Conservation (phyloP, 2,888 invertebrate species). For the Agrochola lychnidis region DNA sequence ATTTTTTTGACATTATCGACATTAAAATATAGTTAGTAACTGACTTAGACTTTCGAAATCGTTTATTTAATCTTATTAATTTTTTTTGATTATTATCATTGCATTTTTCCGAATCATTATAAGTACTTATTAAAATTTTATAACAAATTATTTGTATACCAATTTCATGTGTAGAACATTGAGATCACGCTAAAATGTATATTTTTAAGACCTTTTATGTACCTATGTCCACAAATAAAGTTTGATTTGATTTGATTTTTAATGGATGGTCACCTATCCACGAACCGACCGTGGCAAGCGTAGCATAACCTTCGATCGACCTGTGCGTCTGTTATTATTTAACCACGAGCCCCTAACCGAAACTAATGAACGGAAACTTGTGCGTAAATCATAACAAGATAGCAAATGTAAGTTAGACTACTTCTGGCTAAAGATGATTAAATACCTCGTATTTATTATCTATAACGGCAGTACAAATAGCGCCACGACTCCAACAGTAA, state of each 20-base stretch:
- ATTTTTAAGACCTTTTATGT: no score
- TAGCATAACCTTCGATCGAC: not conserved
- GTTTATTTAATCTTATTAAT: no score
- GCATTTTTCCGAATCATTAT: no score
- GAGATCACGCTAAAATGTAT: no score
- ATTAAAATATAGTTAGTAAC: no score
- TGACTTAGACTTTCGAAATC: no score
- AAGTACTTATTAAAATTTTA: no score
- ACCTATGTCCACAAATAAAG: no score
- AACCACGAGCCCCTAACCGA: not conserved
- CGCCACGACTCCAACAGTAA: slow-evolving; percentile 2
- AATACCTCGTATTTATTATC: slow-evolving; percentile 26
- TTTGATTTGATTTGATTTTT: not conserved
- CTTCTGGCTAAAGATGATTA: slow-evolving; percentile 35
- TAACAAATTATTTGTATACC: no score
- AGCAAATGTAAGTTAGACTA: slow-evolving; percentile 5
- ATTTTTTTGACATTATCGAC: no score
- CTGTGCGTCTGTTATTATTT: not conserved
- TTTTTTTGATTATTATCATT: no score
- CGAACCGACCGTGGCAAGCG: not conserved
- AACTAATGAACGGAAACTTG: slow-evolving; percentile 1
- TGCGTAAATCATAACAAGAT: slow-evolving; percentile 1
- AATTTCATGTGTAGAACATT: no score
- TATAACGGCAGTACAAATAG: slow-evolving; percentile 41
- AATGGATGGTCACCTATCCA: not conserved